These are phyloP conservation scores for Dipodomys stephensi DNA, from an alignment of 2,113 vertebrate species.

Conservation along the genomic window DNA sequence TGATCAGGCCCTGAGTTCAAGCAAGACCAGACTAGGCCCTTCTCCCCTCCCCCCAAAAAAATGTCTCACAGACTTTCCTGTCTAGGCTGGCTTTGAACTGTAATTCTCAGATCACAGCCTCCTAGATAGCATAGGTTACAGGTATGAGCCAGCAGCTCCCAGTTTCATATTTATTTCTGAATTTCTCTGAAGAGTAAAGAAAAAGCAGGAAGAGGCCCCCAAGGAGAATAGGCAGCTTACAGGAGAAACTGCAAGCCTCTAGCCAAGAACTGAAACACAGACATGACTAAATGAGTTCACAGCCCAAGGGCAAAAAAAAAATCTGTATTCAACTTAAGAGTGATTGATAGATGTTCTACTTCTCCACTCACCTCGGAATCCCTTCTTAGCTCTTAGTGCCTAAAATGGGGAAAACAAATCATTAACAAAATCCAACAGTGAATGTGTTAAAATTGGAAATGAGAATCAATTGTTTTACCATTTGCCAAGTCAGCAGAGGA, in stretches of 20 bases:
- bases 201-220: background rate
- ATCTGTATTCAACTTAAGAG: background rate
- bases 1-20: too few species aligned
- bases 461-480: background rate
- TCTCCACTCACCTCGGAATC: slow-evolving; percentile 85
- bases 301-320: background rate
- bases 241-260: background rate
- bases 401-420: slow-evolving; percentile 71
- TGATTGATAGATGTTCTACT: background rate
- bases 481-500: background rate
- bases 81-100: background rate
- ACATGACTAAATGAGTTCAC: background rate
- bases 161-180: slow-evolving; percentile 4
- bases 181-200: background rate
- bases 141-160: too few species aligned
- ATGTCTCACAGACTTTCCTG: background rate
- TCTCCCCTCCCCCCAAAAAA: too few species aligned
- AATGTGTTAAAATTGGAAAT: background rate
- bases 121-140: too few species aligned
- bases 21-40: too few species aligned
- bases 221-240: background rate
- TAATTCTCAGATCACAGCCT: too few species aligned
- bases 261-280: background rate
- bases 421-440: slow-evolving; percentile 53
- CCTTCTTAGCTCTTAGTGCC: slow-evolving; percentile 86